These are phyloP conservation scores for Meloidogyne hapla DNA, from an alignment of 1,140 invertebrate species.

Conservation along the genomic window DNA sequence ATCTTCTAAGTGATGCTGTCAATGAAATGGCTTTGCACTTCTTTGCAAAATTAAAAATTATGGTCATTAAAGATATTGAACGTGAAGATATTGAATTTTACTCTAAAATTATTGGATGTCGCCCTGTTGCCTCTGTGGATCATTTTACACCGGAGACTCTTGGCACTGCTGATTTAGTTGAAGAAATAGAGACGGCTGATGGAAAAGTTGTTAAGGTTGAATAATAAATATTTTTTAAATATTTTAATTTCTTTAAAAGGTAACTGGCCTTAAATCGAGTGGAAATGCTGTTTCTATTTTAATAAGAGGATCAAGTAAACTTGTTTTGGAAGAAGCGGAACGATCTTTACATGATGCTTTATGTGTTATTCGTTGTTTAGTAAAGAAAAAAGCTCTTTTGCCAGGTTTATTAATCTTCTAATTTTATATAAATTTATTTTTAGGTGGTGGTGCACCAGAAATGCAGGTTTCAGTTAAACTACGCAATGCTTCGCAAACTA, in stretches of 20 bases:
- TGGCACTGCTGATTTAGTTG: conserved; percentile 85
- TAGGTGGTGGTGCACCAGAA: conserved; percentile 89
- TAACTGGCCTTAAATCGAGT: conserved; percentile 82
- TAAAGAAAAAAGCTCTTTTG: conserved; percentile 74
- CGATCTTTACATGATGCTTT: conserved; percentile 95
- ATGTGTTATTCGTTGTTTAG: conserved; percentile 93
- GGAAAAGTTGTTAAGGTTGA: conserved; percentile 87
- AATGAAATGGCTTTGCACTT: conserved; percentile 96
- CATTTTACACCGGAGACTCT: conserved; percentile 91
- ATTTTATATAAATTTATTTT: conserved; percentile 61
- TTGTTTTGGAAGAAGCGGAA: conserved; percentile 83
- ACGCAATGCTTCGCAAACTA: conserved; percentile 77
- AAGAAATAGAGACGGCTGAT: conserved; percentile 82
- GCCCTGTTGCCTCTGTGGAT: conserved; percentile 95
- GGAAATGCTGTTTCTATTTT: conserved; percentile 89
- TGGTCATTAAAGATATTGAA: conserved; percentile 97
- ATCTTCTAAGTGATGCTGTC: conserved; percentile 77
- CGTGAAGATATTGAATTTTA: conserved; percentile 95
- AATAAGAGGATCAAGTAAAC: conserved; percentile 92
- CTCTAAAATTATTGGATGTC: conserved; percentile 88
- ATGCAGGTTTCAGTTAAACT: conserved; percentile 85
- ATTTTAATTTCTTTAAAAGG: conserved; percentile 76
- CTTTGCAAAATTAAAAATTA: conserved; percentile 96
- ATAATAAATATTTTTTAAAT: conserved; percentile 24
- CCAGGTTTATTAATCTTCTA: conserved; percentile 40